Percentiles rank a stretch among this genome's conserved stretches.
These are phyloP conservation scores for Phaenicophaeus curvirostris DNA, from an alignment of 2,797 vertebrate species.

Conservation along the genomic window DNA sequence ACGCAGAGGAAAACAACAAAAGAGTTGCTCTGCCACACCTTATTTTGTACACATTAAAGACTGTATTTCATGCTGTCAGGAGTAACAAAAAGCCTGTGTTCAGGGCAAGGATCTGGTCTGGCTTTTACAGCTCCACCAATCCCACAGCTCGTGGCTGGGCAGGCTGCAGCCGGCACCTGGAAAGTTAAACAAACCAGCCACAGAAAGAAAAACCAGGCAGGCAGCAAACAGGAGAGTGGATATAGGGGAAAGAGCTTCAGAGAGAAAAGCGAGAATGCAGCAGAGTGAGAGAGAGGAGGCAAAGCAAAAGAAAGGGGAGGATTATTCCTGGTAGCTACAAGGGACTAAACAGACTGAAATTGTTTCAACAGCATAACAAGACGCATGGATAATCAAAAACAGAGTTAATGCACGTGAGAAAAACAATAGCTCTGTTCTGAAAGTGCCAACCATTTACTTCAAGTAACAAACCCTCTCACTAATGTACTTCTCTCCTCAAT, in stretches of 20 bases:
- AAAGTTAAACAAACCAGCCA: background rate
- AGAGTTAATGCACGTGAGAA: rapidly evolving
- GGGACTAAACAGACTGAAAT: background rate
- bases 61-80: background rate
- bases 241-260: background rate
- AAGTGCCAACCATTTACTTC: background rate
- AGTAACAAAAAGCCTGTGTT: background rate
- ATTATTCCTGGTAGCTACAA: background rate
- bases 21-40: conserved; percentile 37
- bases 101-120: background rate
- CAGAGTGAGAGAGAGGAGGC: background rate
- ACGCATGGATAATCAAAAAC: background rate
- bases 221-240: background rate
- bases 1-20: background rate
- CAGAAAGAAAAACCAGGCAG: background rate
- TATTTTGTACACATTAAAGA: background rate
- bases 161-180: background rate
- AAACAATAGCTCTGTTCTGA: background rate
- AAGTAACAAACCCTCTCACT: background rate
- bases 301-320: background rate
- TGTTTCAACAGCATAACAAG: background rate
- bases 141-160: background rate
- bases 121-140: background rate
- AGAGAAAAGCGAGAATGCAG: background rate
- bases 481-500: background rate